A percentile compares a stretch with the other conserved stretches of the same genome.
Conservation (phyloP, 2,113 vertebrate genomes). For the Laticauda laticaudata region DNA sequence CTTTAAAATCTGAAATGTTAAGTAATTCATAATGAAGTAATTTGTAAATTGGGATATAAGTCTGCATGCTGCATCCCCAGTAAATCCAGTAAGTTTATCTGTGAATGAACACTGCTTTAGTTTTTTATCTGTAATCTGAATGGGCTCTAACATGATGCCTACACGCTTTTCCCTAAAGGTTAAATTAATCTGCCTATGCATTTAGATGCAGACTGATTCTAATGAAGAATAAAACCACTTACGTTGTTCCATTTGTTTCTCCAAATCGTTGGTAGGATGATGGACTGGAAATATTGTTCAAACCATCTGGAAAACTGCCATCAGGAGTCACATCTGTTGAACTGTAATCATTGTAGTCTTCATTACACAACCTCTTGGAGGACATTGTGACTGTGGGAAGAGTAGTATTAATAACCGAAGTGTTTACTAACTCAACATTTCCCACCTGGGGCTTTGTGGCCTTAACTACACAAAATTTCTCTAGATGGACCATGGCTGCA, state of each 20-base stretch:
- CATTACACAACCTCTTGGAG: constrained; percentile 69
- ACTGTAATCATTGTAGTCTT: constrained; percentile 78
- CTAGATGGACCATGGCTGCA: constrained; percentile 49
- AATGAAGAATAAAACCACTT: constrained; percentile 41
- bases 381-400: constrained; percentile 73
- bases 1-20: not conserved
- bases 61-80: not conserved
- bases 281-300: constrained; percentile 38
- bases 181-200: not conserved
- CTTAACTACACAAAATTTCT: not conserved
- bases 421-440: constrained; percentile 45
- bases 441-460: not conserved
- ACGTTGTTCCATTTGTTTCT: constrained; percentile 71
- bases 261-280: constrained; percentile 74
- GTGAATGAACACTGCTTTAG: not conserved
- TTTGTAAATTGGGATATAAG: not conserved
- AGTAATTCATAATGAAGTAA: not conserved
- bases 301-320: constrained; percentile 54
- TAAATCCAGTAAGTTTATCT: not conserved
- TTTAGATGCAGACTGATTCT: not conserved
- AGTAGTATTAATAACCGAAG: constrained; percentile 28
- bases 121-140: not conserved
- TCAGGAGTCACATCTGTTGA: constrained; percentile 71
- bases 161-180: not conserved
- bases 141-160: not conserved